These are phyloP conservation scores for Myoxocephalus aenaeus DNA, from an alignment of 2,797 vertebrate species.

Conservation along the genomic window DNA sequence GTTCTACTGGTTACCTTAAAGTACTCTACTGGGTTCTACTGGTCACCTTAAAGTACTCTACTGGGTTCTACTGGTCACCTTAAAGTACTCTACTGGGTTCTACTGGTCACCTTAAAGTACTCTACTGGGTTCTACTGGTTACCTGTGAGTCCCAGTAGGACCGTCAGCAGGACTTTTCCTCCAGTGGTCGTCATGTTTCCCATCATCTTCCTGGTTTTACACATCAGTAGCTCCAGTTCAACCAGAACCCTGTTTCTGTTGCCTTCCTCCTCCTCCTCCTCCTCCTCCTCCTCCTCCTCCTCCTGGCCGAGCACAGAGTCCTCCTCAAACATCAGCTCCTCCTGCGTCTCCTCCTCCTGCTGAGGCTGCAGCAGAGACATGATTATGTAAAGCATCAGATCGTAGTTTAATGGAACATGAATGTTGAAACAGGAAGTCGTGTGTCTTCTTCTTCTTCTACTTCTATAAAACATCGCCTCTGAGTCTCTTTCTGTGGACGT, in stretches of 20 bases:
- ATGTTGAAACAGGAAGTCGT: too few species aligned
- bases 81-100: not conserved
- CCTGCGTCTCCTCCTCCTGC: conserved; percentile 55
- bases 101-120: not conserved
- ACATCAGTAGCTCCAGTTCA: conserved; percentile 86
- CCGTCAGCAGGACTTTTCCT: conserved; percentile 92
- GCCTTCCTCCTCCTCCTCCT: conserved; percentile 75
- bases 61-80: too few species aligned
- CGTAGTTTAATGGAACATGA: too few species aligned
- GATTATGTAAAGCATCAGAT: not conserved
- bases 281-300: too few species aligned
- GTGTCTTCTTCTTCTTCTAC: too few species aligned
- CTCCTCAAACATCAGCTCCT: conserved; percentile 85
- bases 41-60: too few species aligned
- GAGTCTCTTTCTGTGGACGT: too few species aligned
- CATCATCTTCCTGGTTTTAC: conserved; percentile 88
- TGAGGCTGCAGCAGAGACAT: conserved; percentile 16
- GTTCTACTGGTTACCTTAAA: too few species aligned
- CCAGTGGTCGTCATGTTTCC: conserved; percentile 91
- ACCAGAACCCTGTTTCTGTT: conserved; percentile 86
- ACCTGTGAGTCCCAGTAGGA: conserved; percentile 91
- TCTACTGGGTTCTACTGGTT: not conserved
- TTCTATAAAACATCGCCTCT: too few species aligned
- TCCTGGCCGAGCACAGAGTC: conserved; percentile 84
- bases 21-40: too few species aligned